Conservation (phyloP, 2,888 invertebrate genomes). For the Phortica magna region DNA sequence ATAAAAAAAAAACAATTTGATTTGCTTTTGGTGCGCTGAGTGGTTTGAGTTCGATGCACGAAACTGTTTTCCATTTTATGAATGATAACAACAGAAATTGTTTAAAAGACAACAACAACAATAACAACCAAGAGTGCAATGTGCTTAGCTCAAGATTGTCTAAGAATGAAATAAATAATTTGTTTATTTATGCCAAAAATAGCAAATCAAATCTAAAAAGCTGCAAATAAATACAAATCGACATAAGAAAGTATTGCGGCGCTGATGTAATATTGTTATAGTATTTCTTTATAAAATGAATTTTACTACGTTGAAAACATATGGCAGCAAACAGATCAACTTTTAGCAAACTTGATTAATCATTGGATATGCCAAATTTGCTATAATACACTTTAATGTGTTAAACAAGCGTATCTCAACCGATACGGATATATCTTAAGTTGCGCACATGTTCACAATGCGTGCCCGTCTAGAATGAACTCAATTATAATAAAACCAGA, state of each 20-base stretch:
- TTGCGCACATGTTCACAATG: not conserved
- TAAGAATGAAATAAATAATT: not conserved
- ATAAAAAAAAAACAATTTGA: not conserved
- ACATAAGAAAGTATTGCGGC: too few species aligned
- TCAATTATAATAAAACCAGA: too few species aligned
- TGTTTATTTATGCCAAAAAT: not conserved
- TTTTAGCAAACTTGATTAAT: too few species aligned
- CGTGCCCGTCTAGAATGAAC: not conserved
- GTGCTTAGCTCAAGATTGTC: not conserved
- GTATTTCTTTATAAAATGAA: too few species aligned
- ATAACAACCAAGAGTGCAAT: not conserved
- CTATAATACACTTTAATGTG: too few species aligned
- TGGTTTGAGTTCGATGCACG: slow-evolving; percentile 4
- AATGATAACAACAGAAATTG: slow-evolving; percentile 5
- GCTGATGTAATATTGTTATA: too few species aligned
- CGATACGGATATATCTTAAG: not conserved
- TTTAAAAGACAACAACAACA: not conserved
- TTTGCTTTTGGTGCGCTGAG: not conserved
- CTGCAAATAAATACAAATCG: not conserved
- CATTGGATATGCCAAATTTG: too few species aligned
- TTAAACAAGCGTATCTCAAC: not conserved
- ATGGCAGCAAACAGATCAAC: too few species aligned
- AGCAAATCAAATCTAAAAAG: not conserved
- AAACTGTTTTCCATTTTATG: not conserved
- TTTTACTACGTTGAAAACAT: too few species aligned